Evolutionary conservation across 2,797 vertebrate species (phyloP).

Genomic region (Muraenolepis orangiensis): DNA sequence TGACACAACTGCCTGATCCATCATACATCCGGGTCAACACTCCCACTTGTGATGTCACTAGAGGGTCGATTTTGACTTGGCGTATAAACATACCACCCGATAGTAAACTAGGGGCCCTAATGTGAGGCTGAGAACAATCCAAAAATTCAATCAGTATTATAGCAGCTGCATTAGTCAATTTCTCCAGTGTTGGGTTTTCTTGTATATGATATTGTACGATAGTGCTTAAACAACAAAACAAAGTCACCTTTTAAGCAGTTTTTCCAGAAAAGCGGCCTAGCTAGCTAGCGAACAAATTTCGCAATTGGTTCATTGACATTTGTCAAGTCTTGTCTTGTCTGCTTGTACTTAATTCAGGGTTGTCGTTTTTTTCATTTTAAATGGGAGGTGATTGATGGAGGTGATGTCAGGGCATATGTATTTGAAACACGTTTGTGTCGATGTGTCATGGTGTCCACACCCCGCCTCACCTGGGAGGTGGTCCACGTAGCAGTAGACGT

Average conservation of each 20-base stretch:
- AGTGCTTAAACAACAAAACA: not conserved
- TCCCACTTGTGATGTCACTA: too few relatives aligned
- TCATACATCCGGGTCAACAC: too few relatives aligned
- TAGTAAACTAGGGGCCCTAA: too few relatives aligned
- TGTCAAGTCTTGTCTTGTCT: not conserved
- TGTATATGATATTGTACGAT: not conserved
- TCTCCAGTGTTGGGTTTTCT: not conserved
- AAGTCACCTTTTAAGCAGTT: not conserved
- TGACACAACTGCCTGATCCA: too few relatives aligned
- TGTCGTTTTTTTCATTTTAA: too few relatives aligned
- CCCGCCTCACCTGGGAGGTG: constrained; percentile 73
- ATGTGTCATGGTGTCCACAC: not conserved
- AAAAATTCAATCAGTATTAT: not conserved
- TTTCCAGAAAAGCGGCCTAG: not conserved
- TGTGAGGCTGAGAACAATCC: not conserved
- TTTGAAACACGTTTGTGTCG: not conserved
- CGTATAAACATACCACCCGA: too few relatives aligned
- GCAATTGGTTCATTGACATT: not conserved
- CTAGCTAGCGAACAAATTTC: not conserved
- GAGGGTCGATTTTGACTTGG: too few relatives aligned
- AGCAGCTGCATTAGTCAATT: not conserved
- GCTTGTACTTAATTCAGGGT: too few relatives aligned
- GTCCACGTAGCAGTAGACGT: constrained; percentile 91
- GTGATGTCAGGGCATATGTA: not conserved
- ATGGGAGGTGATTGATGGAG: not conserved